Conservation (phyloP, 2,797 vertebrate species). For the Pipistrellus kuhlii region DNA sequence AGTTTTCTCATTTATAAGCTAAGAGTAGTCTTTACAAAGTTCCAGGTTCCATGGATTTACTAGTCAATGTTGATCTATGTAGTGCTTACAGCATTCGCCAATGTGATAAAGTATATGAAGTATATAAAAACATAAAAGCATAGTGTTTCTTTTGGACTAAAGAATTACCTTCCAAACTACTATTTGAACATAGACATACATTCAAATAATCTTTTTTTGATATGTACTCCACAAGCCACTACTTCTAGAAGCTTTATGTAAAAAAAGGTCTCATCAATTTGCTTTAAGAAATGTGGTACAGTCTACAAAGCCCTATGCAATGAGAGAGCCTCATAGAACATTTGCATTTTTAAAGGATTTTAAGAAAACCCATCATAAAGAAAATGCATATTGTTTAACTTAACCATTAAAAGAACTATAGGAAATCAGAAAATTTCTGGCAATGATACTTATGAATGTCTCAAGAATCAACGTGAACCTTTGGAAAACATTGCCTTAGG, state of each 20-base stretch:
- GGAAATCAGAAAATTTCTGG: background rate
- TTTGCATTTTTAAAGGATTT: background rate
- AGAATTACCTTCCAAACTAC: background rate
- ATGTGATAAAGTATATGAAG: background rate
- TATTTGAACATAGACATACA: background rate
- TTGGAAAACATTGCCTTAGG: background rate
- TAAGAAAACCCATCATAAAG: background rate
- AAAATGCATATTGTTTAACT: background rate
- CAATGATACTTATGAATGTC: background rate
- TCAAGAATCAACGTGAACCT: background rate
- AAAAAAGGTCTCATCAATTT: background rate
- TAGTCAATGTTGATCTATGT: background rate
- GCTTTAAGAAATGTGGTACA: background rate
- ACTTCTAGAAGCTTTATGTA: background rate
- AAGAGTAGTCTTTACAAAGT: background rate
- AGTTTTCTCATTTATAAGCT: background rate
- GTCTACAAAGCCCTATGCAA: background rate
- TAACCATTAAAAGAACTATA: constrained; percentile 8
- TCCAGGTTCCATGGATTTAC: background rate
- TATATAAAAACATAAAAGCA: background rate
- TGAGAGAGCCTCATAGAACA: background rate
- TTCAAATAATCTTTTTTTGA: background rate
- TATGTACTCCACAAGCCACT: background rate
- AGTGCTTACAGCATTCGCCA: background rate
- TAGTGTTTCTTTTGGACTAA: background rate